Evolutionary conservation across 2,888 invertebrate genomes (phyloP).

Genomic region (Schrankia costaestrigalis): DNA sequence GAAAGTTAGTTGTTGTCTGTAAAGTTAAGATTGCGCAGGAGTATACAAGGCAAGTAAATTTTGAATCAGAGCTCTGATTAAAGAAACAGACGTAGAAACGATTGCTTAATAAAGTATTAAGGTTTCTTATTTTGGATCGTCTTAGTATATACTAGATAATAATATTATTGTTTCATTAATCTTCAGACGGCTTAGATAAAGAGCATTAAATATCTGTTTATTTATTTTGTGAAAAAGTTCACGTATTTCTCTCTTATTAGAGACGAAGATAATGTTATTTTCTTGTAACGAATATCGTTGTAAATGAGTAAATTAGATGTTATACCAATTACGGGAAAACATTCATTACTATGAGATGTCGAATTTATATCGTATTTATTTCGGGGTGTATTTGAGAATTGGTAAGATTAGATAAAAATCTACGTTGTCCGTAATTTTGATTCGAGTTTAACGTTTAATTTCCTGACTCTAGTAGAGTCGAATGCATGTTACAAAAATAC

Average conservation of each 20-base stretch:
- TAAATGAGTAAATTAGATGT: conserved; percentile 45
- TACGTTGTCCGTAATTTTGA: too few relatives aligned
- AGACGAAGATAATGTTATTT: conserved; percentile 34
- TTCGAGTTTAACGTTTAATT: too few relatives aligned
- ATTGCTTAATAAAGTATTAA: conserved; percentile 72
- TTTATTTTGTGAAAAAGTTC: conserved; percentile 5
- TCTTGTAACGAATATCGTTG: conserved; percentile 41
- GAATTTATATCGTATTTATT: conserved; percentile 9
- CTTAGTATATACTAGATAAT: conserved; percentile 54
- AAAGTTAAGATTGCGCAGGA: conserved; percentile 34
- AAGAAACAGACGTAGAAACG: conserved; percentile 69
- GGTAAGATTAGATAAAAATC: neutral
- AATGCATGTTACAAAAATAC: too few relatives aligned
- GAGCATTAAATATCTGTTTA: conserved; percentile 14
- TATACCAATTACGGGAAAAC: conserved; percentile 41
- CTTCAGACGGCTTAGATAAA: conserved; percentile 31
- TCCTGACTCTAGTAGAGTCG: too few relatives aligned
- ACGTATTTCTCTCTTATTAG: conserved; percentile 15
- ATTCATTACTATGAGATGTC: conserved; percentile 21
- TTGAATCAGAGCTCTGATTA: conserved; percentile 68
- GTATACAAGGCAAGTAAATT: conserved; percentile 65
- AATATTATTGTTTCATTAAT: conserved; percentile 47
- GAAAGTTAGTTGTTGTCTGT: conserved; percentile 10
- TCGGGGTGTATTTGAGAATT: neutral
- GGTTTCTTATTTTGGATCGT: conserved; percentile 62